These are phyloP conservation scores for Oxygymnocypris stewartii DNA, from an alignment of 2,113 vertebrate species.

Conservation along the genomic window DNA sequence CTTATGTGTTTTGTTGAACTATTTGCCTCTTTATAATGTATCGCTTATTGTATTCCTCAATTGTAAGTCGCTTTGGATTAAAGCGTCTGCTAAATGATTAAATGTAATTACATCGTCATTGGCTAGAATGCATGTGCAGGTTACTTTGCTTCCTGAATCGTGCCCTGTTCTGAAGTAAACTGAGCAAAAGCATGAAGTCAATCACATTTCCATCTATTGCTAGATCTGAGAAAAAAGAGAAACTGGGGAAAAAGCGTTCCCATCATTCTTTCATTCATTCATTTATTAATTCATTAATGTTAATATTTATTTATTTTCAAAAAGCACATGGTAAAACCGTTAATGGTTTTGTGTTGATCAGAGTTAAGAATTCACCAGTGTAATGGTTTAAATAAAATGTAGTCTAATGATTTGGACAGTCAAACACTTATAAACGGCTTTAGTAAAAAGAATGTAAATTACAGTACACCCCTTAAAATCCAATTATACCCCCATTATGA, in stretches of 20 bases:
- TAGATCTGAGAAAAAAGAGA: neutral
- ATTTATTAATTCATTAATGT: neutral
- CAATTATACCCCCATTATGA: constrained; percentile 23
- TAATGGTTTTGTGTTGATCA: neutral
- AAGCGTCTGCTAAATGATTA: no score
- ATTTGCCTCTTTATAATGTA: no score
- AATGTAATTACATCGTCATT: neutral
- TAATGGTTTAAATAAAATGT: constrained; percentile 5
- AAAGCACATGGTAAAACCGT: neutral
- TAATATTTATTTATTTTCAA: neutral
- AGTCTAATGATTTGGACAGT: constrained; percentile 17
- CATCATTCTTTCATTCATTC: no score
- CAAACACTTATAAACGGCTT: constrained; percentile 20
- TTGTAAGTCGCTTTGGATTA: no score
- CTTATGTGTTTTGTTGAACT: neutral
- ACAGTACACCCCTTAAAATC: constrained; percentile 14
- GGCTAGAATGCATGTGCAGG: neutral
- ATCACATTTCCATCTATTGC: neutral
- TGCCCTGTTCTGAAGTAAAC: no score
- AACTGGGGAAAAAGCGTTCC: neutral
- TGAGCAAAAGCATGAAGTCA: neutral
- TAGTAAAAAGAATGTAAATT: constrained; percentile 19
- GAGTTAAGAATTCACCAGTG: neutral
- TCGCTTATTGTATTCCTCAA: no score
- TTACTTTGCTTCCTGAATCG: neutral